Conservation (phyloP, 37 sponge, comb jelly and placozoan genomes). For the Tethya wilhelma region DNA sequence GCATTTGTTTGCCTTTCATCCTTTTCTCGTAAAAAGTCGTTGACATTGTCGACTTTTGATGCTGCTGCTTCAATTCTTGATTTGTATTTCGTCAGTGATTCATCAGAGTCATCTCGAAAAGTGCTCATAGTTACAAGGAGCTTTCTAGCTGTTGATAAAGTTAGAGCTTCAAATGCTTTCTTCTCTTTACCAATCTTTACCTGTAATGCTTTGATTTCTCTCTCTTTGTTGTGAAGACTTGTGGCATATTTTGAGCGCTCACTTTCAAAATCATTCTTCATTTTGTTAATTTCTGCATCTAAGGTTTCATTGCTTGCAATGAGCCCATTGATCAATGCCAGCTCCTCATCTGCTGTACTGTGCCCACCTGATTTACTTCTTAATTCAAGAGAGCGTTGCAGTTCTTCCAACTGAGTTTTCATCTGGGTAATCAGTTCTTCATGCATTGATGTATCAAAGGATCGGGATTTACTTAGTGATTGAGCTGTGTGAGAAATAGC, state of each 20-base stretch:
- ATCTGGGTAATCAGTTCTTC: slow-evolving; percentile 42
- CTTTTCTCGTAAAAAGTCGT: background rate
- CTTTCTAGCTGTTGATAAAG: background rate
- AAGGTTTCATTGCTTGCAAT: background rate
- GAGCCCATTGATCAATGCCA: slow-evolving; percentile 22
- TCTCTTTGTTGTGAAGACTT: background rate
- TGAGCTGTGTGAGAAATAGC: background rate
- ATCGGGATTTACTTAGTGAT: background rate
- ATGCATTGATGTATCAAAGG: background rate
- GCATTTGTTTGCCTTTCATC: background rate
- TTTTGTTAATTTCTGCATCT: background rate
- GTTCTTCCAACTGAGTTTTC: slow-evolving; percentile 55
- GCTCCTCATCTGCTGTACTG: background rate
- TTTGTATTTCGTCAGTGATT: background rate
- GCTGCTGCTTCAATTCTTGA: slow-evolving; percentile 7
- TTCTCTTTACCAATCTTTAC: background rate
- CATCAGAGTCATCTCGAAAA: background rate
- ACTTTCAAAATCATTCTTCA: background rate
- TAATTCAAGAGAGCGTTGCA: slow-evolving; percentile 28
- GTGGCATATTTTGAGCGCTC: background rate
- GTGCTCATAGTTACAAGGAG: background rate
- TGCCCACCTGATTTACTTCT: background rate
- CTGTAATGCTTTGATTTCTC: background rate
- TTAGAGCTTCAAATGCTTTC: background rate
- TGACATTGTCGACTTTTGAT: background rate